Conservation (phyloP, 2,797 vertebrate species). For the Rhodeus uyekii region DNA sequence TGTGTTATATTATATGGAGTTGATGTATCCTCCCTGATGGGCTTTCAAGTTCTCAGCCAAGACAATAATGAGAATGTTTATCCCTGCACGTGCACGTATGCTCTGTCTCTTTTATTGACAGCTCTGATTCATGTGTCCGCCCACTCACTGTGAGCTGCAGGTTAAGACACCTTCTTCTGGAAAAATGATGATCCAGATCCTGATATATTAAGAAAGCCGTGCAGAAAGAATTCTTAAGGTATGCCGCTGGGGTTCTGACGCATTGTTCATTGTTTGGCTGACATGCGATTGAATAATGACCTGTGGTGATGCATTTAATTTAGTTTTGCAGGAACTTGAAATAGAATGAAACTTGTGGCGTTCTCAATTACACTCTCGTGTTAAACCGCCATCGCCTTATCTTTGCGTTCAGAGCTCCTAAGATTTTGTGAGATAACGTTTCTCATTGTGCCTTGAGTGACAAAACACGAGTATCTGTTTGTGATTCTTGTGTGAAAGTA, state of each 20-base stretch:
- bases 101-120: conserved; percentile 27
- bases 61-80: conserved; percentile 39
- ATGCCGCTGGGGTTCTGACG: conserved; percentile 43
- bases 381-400: conserved; percentile 24
- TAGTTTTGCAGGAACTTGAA: conserved; percentile 52
- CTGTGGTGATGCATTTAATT: conserved; percentile 46
- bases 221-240: conserved; percentile 32
- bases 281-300: conserved; percentile 51
- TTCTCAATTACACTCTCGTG: conserved; percentile 6
- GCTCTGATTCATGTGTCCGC: conserved; percentile 26
- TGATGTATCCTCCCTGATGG: conserved; percentile 24
- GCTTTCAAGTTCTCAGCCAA: conserved; percentile 38
- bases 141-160: conserved; percentile 13
- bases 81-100: neutral
- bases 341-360: conserved; percentile 45
- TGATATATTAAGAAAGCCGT: conserved; percentile 34
- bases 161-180: conserved; percentile 22
- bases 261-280: conserved; percentile 61
- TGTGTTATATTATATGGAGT: conserved; percentile 32
- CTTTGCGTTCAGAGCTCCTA: neutral
- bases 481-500: neutral
- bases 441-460: neutral
- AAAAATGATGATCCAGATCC: conserved; percentile 22
- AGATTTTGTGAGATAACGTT: neutral
- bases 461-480: conserved; percentile 1